Evolutionary conservation across 30 jellyfish, hydroid and myxozoan genomes (phyloP).

Genomic region (Turritopsis rubra): DNA sequence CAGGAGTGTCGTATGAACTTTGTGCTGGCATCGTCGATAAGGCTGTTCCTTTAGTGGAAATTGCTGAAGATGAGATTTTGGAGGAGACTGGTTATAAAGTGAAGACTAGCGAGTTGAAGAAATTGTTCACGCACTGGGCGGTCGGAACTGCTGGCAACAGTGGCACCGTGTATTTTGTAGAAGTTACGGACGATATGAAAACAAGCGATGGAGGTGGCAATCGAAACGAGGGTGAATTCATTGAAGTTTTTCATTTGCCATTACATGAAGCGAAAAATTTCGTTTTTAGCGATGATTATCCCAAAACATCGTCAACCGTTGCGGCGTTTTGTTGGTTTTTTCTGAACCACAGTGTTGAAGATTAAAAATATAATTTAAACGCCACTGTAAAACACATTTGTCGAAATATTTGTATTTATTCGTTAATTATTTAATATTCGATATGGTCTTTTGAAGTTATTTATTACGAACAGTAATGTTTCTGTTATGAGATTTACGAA

Average conservation of each 20-base stretch:
- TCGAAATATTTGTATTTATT: neutral
- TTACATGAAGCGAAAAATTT: slow-evolving; percentile 59
- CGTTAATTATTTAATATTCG: no score
- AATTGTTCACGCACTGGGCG: slow-evolving; percentile 26
- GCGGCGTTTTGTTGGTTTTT: slow-evolving; percentile 95
- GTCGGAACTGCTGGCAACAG: slow-evolving; percentile 75
- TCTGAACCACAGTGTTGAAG: slow-evolving; percentile 36
- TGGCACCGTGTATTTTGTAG: slow-evolving; percentile 64
- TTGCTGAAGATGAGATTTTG: slow-evolving; percentile 63
- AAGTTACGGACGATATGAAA: slow-evolving; percentile 93
- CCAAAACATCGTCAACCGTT: slow-evolving; percentile 61
- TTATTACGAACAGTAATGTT: no score
- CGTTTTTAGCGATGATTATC: slow-evolving; percentile 41
- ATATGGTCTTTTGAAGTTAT: no score
- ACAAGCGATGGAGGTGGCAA: slow-evolving; percentile 87
- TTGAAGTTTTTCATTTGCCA: slow-evolving; percentile 76
- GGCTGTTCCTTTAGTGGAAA: slow-evolving; percentile 47
- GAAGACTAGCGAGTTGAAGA: slow-evolving; percentile 37
- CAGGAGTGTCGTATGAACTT: slow-evolving; percentile 82
- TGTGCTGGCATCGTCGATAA: slow-evolving; percentile 97
- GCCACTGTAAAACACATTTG: no score
- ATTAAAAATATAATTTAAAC: no score
- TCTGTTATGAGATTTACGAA: no score
- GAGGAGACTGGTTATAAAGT: slow-evolving; percentile 95
- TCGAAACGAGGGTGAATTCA: slow-evolving; percentile 62